phyloP scores from a whole-genome alignment of 2,888 invertebrate species.

The Coenonympha arcania region DNA sequence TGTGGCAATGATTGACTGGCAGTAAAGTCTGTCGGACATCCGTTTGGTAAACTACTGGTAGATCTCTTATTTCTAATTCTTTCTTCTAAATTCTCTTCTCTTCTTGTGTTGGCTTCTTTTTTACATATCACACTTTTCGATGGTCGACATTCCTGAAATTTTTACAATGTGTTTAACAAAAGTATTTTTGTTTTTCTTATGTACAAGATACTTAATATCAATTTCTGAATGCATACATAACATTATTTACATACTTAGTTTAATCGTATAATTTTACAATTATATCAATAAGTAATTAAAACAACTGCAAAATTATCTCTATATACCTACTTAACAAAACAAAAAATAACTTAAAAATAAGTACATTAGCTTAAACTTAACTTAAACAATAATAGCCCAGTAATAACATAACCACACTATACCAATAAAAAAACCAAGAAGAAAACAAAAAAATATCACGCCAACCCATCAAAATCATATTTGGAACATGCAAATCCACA shows the following conservation, averaged over 20 bases:
- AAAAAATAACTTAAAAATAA: too few species aligned
- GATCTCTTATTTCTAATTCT: neutral
- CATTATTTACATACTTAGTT: too few species aligned
- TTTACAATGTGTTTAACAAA: neutral
- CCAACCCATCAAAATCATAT: constrained; percentile 1
- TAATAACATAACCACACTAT: neutral
- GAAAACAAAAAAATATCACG: neutral
- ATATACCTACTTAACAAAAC: too few species aligned
- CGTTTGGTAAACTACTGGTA: constrained; percentile 31
- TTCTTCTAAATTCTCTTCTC: neutral
- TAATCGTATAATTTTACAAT: too few species aligned
- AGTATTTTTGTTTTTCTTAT: too few species aligned
- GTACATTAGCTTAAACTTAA: too few species aligned
- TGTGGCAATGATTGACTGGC: constrained; percentile 46
- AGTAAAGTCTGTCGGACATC: constrained; percentile 43
- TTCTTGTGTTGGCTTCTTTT: neutral
- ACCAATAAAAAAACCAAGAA: neutral
- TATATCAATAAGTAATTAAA: too few species aligned
- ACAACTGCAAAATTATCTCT: too few species aligned
- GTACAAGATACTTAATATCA: too few species aligned
- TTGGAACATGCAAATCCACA: neutral
- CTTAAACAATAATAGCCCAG: neutral
- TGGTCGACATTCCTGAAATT: neutral
- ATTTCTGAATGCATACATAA: too few species aligned
- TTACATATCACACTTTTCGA: neutral